phyloP scores from a whole-genome alignment of 1,140 invertebrate species.

The Calephelis virginiensis region DNA sequence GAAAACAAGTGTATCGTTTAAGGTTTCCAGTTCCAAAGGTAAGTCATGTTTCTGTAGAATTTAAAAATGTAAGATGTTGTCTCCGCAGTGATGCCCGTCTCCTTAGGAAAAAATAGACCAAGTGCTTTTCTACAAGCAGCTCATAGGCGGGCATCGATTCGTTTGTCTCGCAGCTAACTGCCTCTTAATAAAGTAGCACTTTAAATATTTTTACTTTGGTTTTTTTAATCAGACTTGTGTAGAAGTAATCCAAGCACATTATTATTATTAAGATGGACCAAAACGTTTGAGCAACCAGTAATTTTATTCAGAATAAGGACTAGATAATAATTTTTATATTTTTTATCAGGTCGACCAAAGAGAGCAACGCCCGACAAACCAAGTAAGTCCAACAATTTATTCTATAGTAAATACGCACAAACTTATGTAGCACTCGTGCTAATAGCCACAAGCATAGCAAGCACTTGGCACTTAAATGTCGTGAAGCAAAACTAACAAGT shows the following conservation, averaged over 20 bases:
- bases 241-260: no score
- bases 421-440: conserved; percentile 43
- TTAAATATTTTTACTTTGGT: no score
- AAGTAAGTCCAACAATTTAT: conserved; percentile 38
- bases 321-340: no score
- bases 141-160: no score
- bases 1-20: conserved; percentile 86
- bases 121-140: no score
- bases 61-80: no score
- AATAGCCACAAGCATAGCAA: conserved; percentile 30
- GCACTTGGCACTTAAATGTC: conserved; percentile 14
- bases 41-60: conserved; percentile 11
- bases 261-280: not conserved
- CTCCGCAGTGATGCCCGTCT: no score
- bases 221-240: no score
- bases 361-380: conserved; percentile 34
- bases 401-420: conserved; percentile 30
- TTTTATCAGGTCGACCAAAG: conserved; percentile 47
- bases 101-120: no score
- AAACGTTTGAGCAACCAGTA: not conserved
- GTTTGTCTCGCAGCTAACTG: no score
- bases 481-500: conserved; percentile 25
- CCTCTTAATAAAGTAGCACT: no score
- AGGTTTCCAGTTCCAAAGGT: conserved; percentile 81
- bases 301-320: conserved; percentile 1